Base-by-base conservation (phyloP, 2,113 vertebrate species). In the Neomonachus schauinslandi region DNA sequence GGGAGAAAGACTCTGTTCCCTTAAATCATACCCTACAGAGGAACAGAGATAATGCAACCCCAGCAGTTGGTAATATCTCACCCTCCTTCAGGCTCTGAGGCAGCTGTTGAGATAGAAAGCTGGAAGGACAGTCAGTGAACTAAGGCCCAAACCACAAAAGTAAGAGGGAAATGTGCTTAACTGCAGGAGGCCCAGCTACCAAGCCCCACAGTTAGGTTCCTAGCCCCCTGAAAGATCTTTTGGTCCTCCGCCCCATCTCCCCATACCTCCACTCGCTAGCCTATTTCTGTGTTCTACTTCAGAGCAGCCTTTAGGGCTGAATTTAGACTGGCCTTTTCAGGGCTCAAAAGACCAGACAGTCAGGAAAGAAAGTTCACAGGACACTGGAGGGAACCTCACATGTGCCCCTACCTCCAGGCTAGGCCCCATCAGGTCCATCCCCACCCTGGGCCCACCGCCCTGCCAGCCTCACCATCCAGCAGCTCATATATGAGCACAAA, bases 401-500 rank as follows among this genome's bases (percentile, higher is more conserved):
- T 8, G 21, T 74, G 9, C 72, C 89, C 49, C 77, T 18, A 59
- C 19, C 53, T 80, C 51, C 18, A 83, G 82, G 84, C 18, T 36
- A 69, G n/a, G 33, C 76, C 82, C 81, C 72, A 12, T 42, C 71
- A 92, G 57, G 16, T 61, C 55, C 53, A 31, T 33, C 33, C 83
- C 92, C 65, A 82, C 92, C 67, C 51, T 12, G 19, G 55, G 33
- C 46, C 72, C 63, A 3, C 51, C 14, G 42, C 53, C 79, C 76
- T 0, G 1, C 39, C 91, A 26, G 67, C 63, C 99, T 99, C 98
- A 99, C 99, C 99, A 57, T 99, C 99, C 98, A 99, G 98, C 61
- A 99, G 99, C 98, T 99, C 99, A 18, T 99, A 99, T 98, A 99
- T 99, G 97, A 99, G 99, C 98, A 99, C 99, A 31, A 99, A 99